Base-by-base conservation (phyloP, 2,797 vertebrate species). In the Pterois miles region DNA sequence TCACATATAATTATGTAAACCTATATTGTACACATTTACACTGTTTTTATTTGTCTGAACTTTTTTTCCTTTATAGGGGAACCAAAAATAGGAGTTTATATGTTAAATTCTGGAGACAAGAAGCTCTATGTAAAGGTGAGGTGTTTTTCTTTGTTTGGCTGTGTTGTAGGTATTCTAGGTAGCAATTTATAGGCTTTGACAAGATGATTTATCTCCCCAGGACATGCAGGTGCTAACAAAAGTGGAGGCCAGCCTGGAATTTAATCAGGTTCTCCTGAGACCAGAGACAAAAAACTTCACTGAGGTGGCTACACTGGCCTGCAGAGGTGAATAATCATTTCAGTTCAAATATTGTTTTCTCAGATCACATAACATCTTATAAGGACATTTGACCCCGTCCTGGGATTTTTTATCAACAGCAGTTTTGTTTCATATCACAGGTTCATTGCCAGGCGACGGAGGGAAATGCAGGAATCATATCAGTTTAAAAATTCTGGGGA, bases 51-150 rank as follows among this genome's bases (percentile, higher is more conserved):
- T 59, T 60, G 1, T 27, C 7, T 66, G 6, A 53, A 25, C 12
- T 72, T 34, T 52, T 38, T 11, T 8, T 77, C 71, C 87, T 83
- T 86, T 64, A 82, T 93, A 98, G 97, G 94, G 76, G 94, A 96
- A 88, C 96, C 96, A 25, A 95, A 94, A 82, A 92, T 98, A 90
- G 95, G 94, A 88, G 93, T 99, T 91, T 96, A 97, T 85, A 87
- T 98, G 83, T 91, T 98, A 88, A 97, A 99, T 94, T 98, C 97
- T 69, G 98, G 98, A 92, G 93, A 83, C 81, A 97, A 94, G 89
- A 95, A 95, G 71, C 94, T 99, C 62, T 96, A 95, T 79, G 93
- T 99, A 84, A 98, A 98, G 97, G 98, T 99, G 95, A 95, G 90
- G 4, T 22, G 18, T n/a, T 56, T 38, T 1, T 43, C 1, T 22